Conservation (phyloP, 2,888 invertebrate species). For the Acleris emargana region DNA sequence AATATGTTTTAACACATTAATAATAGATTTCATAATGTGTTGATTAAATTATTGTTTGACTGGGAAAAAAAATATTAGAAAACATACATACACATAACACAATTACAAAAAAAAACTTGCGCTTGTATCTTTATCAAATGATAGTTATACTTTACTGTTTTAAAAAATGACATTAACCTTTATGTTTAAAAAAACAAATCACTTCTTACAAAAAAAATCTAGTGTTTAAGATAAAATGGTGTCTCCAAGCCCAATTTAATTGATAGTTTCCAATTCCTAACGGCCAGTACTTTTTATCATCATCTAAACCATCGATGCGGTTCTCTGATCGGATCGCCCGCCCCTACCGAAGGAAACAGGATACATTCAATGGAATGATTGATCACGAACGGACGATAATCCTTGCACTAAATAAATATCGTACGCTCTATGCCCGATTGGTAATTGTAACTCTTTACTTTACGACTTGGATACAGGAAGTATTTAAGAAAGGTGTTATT, state of each 20-base stretch:
- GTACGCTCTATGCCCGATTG: slow-evolving; percentile 27
- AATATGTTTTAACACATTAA: neutral
- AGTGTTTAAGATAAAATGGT: neutral
- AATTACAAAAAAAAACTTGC: too few species aligned
- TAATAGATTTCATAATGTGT: neutral
- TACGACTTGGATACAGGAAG: slow-evolving; percentile 22
- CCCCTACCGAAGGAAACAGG: slow-evolving; percentile 76
- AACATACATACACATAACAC: too few species aligned
- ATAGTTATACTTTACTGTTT: too few species aligned
- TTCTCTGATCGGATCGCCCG: slow-evolving; percentile 44
- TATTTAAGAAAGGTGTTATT: neutral
- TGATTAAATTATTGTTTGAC: neutral
- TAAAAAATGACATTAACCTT: too few species aligned
- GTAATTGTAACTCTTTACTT: slow-evolving; percentile 21
- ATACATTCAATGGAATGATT: slow-evolving; percentile 83
- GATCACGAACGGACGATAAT: slow-evolving; percentile 80
- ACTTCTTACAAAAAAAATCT: too few species aligned
- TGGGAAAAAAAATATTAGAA: neutral
- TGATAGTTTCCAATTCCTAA: neutral
- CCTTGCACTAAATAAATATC: slow-evolving; percentile 75
- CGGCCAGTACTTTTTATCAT: neutral
- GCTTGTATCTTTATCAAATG: too few species aligned
- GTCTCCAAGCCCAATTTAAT: too few species aligned
- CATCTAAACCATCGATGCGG: slow-evolving; percentile 38
- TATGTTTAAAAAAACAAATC: too few species aligned